Base-by-base conservation (phyloP, 1,140 invertebrate genomes). In the Aphaenogaster ashmeadi region DNA sequence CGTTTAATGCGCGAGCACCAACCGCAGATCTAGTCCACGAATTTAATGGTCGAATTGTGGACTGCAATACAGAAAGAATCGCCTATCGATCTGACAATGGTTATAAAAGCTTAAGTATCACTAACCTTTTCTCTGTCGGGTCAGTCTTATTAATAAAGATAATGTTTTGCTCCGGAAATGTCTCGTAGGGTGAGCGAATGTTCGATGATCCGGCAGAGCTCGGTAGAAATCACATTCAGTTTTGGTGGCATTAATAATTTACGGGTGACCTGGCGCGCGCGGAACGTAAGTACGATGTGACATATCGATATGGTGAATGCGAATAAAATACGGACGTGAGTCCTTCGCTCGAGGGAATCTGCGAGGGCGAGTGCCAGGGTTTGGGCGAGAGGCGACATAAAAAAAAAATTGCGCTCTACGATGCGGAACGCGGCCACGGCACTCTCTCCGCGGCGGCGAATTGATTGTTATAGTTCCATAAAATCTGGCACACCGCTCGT, bases 401-500 rank as follows among this genome's bases (percentile, higher is more conserved):
- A 41, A 38, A 38, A 38, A 36, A 58, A 54, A 67, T 27, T 36
- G 18, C 80, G 54, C 11, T 11, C 18, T 27, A 36, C 1, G 27
- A 9, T 41, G 21, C 38, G 54, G 7, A 27, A 8, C 33, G 18
- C 60, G 41, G 1, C n/a, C 18, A 7, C 38, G 36, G 21, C 41
- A 44, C 67, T 44, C 33, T 78, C 52, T 15, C n/a, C 38, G 41
- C 64, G 13, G 11, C 18, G 21, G 9, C 11, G 21, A 56, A 66
- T 36, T 62, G 47, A 74, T 88, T 52, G 66, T 47, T 88, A 86
- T 18, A 74, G 69, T 81, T 87, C 33, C 67, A 66, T 89, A 84
- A 89, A 90, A 90, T 90, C 89, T 87, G 89, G 84, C 52, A 41
- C 64, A 60, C 54, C 52, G 71, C 60, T 85, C 78, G 86, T 90